Conservation (phyloP, 2,113 vertebrate species). For the Isichthys henryi region DNA sequence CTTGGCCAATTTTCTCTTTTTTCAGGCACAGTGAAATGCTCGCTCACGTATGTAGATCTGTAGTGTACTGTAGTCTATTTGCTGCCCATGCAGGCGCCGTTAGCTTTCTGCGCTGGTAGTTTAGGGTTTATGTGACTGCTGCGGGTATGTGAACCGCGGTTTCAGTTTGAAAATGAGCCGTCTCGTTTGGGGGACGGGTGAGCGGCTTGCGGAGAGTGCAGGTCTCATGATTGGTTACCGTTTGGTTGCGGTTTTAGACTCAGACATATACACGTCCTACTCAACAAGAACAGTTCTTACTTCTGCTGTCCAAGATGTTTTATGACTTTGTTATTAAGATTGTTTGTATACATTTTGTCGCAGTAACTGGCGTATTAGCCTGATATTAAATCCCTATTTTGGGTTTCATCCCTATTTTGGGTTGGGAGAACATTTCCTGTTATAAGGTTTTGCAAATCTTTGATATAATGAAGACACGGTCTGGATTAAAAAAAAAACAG, state of each 20-base stretch:
- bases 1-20: neutral
- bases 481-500: neutral
- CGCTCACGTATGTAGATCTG: neutral
- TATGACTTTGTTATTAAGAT: neutral
- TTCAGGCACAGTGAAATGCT: neutral
- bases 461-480: neutral
- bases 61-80: neutral
- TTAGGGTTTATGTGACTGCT: neutral
- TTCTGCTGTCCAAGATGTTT: neutral
- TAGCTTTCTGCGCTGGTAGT: neutral
- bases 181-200: neutral
- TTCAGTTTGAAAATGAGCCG: too few relatives aligned
- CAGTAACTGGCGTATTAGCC: neutral
- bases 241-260: neutral
- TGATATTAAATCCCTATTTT: neutral
- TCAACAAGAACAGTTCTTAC: neutral
- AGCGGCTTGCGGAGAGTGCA: neutral
- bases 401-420: neutral
- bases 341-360: neutral
- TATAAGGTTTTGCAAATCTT: neutral
- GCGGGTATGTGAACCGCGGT: neutral
- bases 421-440: neutral
- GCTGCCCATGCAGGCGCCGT: neutral
- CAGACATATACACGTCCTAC: neutral
- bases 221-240: neutral